phyloP scores from a whole-genome alignment of 1,140 invertebrate species.

The Coenobita brevimanus region DNA sequence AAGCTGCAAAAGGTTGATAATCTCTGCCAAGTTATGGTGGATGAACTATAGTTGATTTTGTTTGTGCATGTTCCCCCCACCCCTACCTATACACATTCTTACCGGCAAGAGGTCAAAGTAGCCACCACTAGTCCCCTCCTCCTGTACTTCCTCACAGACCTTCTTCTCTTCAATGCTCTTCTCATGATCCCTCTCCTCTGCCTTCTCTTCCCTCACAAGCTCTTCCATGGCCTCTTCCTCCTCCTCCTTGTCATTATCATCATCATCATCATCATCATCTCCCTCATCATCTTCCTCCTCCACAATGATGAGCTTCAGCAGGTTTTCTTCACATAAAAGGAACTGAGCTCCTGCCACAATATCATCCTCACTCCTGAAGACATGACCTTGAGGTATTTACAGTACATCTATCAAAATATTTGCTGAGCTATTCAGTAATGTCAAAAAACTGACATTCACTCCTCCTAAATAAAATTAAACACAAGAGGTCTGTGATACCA shows the following conservation, averaged over 20 bases:
- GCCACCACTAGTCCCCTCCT: constrained; percentile 42
- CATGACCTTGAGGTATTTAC: no score
- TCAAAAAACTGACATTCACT: no score
- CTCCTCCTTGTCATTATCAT: neutral
- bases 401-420: no score
- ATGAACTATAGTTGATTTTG: no score
- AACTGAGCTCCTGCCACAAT: constrained; percentile 64
- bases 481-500: no score
- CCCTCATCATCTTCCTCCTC: neutral
- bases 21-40: neutral
- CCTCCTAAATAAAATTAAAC: no score
- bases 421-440: no score
- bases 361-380: constrained; percentile 46
- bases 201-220: neutral
- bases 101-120: constrained; percentile 48
- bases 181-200: constrained; percentile 41
- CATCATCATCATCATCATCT: neutral
- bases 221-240: neutral
- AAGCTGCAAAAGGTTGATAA: neutral
- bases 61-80: neutral
- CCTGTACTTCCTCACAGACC: neutral
- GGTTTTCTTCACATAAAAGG: constrained; percentile 55
- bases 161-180: neutral
- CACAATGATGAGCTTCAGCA: constrained; percentile 14
- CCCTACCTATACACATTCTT: neutral